Evolutionary conservation across 2,888 invertebrate genomes (phyloP).

Genomic region (Fragum fragum): DNA sequence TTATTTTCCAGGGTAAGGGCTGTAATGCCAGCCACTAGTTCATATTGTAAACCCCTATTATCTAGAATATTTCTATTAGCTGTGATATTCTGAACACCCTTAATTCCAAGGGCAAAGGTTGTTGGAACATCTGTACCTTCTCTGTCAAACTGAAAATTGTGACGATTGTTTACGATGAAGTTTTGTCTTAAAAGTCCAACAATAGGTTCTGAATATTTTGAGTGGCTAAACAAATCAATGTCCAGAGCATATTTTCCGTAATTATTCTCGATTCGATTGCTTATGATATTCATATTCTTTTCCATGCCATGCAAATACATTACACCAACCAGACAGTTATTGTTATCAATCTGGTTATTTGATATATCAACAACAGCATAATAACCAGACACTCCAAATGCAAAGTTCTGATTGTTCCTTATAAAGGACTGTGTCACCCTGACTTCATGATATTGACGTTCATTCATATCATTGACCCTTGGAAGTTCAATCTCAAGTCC

Average conservation of each 20-base stretch:
- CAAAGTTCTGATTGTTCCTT: conserved; percentile 94
- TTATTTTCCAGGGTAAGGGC: conserved; percentile 95
- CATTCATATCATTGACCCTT: conserved; percentile 89
- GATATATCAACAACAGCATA: conserved; percentile 96
- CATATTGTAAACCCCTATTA: conserved; percentile 90
- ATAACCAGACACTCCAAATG: conserved; percentile 95
- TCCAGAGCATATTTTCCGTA: conserved; percentile 94
- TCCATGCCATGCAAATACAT: conserved; percentile 94
- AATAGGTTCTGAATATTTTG: conserved; percentile 92
- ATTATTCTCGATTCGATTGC: conserved; percentile 93
- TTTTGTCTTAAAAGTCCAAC: conserved; percentile 89
- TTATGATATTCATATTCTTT: conserved; percentile 94
- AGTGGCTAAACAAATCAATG: conserved; percentile 96
- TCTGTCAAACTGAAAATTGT: conserved; percentile 56
- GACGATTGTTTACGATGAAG: conserved; percentile 75
- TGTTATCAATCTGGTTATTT: conserved; percentile 94
- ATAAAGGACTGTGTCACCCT: conserved; percentile 95
- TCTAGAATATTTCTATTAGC: conserved; percentile 96
- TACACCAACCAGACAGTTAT: conserved; percentile 90
- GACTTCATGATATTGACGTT: conserved; percentile 91
- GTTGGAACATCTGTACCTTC: conserved; percentile 76
- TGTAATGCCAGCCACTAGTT: conserved; percentile 94
- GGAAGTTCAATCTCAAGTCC: conserved; percentile 96
- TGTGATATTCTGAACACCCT: conserved; percentile 97
- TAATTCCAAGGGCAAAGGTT: conserved; percentile 94